These are phyloP conservation scores for Aleiodes sp. DNA, from an alignment of 1,140 invertebrate genomes.

Conservation along the genomic window DNA sequence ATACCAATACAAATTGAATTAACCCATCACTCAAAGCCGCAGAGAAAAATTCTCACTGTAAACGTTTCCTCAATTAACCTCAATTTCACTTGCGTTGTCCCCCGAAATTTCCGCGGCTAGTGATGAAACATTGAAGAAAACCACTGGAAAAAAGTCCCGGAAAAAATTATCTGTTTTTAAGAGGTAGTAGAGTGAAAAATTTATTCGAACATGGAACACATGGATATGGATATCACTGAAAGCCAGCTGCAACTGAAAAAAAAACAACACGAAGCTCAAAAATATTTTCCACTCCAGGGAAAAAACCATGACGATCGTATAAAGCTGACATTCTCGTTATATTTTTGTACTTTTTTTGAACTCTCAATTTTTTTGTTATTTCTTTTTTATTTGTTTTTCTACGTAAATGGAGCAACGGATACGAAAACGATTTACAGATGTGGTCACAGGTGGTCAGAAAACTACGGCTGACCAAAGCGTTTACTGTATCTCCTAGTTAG, in stretches of 20 bases:
- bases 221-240: background rate
- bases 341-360: background rate
- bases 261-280: too few relatives aligned
- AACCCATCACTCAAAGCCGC: too few relatives aligned
- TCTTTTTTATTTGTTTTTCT: background rate
- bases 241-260: background rate
- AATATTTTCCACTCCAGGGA: background rate
- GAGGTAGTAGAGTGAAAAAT: background rate
- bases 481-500: conserved; percentile 9
- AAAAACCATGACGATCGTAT: background rate
- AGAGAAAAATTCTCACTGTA: too few relatives aligned
- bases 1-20: too few relatives aligned
- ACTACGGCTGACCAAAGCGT: conserved; percentile 26
- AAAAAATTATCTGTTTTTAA: too few relatives aligned
- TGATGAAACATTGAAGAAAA: too few relatives aligned
- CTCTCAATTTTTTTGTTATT: background rate
- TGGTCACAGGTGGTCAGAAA: conserved; percentile 31
- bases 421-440: conserved; percentile 29
- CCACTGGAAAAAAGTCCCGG: too few relatives aligned
- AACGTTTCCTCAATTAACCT: too few relatives aligned
- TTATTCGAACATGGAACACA: background rate
- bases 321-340: background rate
- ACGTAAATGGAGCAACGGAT: background rate
- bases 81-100: too few relatives aligned
- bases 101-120: too few relatives aligned